phyloP scores from a whole-genome alignment of 53 echinoderm and acorn worm genomes.

The Antedon mediterranea region DNA sequence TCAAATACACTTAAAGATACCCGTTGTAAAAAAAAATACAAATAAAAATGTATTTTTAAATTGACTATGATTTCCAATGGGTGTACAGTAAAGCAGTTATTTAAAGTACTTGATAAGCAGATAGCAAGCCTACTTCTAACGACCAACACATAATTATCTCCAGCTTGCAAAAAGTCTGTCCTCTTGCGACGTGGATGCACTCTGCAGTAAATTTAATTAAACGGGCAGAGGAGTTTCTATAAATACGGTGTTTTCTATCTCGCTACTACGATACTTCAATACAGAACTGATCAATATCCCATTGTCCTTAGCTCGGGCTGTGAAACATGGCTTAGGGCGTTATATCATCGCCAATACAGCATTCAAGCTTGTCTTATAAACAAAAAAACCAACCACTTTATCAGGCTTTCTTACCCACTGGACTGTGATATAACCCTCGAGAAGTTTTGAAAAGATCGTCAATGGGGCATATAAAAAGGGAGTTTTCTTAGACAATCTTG shows the following conservation, averaged over 20 bases:
- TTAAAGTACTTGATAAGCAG: neutral
- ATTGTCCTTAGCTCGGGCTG: neutral
- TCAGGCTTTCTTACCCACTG: neutral
- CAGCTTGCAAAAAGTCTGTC: neutral
- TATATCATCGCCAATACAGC: too few relatives aligned
- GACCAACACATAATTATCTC: neutral
- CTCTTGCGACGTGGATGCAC: neutral
- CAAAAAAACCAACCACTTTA: neutral
- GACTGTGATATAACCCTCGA: neutral
- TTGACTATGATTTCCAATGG: neutral
- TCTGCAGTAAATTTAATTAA: neutral
- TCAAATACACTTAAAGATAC: neutral
- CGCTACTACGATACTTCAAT: constrained; percentile 1
- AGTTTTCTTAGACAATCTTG: neutral
- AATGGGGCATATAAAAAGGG: neutral
- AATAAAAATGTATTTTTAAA: neutral
- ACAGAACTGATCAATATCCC: neutral
- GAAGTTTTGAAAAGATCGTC: neutral
- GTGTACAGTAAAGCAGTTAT: neutral
- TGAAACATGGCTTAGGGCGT: neutral
- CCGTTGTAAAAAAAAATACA: too few relatives aligned
- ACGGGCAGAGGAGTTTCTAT: neutral
- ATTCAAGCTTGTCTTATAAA: neutral
- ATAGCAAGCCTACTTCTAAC: neutral
- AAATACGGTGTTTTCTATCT: constrained; percentile 1